Evolutionary conservation across 2,113 vertebrate species (phyloP).

Genomic region (Tinamus guttatus): DNA sequence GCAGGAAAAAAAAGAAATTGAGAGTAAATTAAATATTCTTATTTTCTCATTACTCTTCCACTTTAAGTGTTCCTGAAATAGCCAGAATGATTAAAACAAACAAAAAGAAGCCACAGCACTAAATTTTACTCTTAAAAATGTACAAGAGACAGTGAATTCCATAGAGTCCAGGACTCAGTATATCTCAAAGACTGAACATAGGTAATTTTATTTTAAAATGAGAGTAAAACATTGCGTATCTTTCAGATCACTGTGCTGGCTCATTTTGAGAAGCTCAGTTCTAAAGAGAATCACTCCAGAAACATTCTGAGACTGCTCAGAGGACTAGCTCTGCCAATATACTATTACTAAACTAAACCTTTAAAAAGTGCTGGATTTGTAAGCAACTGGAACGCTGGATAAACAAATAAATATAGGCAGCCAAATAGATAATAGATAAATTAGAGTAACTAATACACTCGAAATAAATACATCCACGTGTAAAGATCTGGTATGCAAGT

Average conservation of each 20-base stretch:
- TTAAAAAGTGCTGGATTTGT: background rate
- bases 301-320: background rate
- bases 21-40: constrained; percentile 39
- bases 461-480: background rate
- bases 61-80: constrained; percentile 48
- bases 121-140: background rate
- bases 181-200: background rate
- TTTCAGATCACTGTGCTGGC: background rate
- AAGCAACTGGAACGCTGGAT: background rate
- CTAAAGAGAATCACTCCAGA: background rate
- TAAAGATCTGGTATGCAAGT: rapidly evolving
- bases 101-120: background rate
- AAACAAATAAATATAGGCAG: background rate
- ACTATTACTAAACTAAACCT: background rate
- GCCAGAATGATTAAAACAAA: constrained; percentile 13
- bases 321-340: background rate
- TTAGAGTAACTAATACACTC: background rate
- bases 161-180: background rate
- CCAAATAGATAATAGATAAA: too few species aligned
- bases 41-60: constrained; percentile 41
- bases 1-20: constrained; percentile 27
- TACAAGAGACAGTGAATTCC: background rate
- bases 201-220: background rate
- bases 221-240: background rate
- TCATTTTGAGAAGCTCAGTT: background rate